Base-by-base conservation (phyloP, 2,888 invertebrate species). In the Diadegma fenestrale region DNA sequence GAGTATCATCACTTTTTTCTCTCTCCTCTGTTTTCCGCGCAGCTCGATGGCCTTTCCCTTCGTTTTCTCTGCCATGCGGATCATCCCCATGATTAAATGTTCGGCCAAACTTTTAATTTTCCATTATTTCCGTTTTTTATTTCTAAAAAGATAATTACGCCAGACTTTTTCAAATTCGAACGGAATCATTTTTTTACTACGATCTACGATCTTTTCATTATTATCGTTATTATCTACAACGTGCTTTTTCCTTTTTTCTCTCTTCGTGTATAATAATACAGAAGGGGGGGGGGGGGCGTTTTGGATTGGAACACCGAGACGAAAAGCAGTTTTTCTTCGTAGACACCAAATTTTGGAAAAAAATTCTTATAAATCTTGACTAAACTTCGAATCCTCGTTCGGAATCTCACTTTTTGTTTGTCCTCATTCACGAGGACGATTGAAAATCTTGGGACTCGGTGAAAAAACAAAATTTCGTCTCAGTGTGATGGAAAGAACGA, bases 161-260 rank as follows among this genome's bases (percentile, higher is more conserved):
- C 69, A 69, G 69, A 82, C 63, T 82, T 8, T 37, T 58, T 58
- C 19, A 80, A 80, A 66, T 66, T 80, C 80, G 80, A 80, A 63
- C 73, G 82, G 77, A 79, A 85, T 80, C 66, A 45, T 80, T 79
- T 54, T 54, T 58, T 26, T 66, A 73, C 79, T 82, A 85, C 78
- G 69, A 79, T 85, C 79, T 85, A 82, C 75, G 75, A 75, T 82
- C 85, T 82, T 72, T 82, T 82, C 54, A 51, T 84, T 86, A 84
- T 86, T 80, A 71, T 85, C 48, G 43, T 73, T 79, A 76, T 72
- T 86, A 83, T 86, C 77, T 83, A 83, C 83, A 83, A 63, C 83
- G 78, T 75, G 73, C 68, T 61, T 51, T 64, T 58, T 58, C 43
- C 33, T 41, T 71, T 68, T 54, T 69, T 66, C 45, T 63, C 51